A percentile compares a stretch with the other conserved stretches of the same genome.
phyloP scores from a whole-genome alignment of 2,797 vertebrate genomes.

The Vireo griseus region DNA sequence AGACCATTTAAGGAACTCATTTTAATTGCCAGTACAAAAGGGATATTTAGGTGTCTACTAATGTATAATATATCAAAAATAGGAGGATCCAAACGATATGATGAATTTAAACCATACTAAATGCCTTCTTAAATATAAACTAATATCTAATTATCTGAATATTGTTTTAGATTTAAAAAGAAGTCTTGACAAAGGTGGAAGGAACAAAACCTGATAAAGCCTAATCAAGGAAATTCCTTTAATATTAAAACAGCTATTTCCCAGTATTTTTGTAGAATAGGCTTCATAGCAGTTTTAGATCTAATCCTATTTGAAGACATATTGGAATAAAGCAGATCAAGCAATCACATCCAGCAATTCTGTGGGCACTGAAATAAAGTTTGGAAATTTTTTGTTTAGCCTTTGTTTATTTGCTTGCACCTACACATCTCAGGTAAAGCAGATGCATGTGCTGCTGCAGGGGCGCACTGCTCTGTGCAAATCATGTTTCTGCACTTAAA shows the following conservation, averaged over 20 bases:
- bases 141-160: neutral
- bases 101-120: neutral
- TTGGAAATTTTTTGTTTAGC: neutral
- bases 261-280: neutral
- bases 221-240: neutral
- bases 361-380: neutral
- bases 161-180: neutral
- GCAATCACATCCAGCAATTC: neutral
- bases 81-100: neutral
- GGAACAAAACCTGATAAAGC: neutral
- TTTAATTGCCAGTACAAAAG: neutral
- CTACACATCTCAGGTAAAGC: neutral
- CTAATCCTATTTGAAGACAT: neutral
- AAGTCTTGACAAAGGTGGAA: neutral
- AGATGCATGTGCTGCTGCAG: neutral
- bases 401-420: neutral
- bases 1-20: neutral
- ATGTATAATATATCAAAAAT: accelerated
- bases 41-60: neutral
- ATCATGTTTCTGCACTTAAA: neutral
- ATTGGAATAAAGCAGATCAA: neutral
- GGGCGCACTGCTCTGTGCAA: neutral
- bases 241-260: neutral
- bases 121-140: neutral
- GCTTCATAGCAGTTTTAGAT: neutral